Base-by-base conservation (phyloP, 2,888 invertebrate species). In the Branchipolynoe longqiensis region DNA sequence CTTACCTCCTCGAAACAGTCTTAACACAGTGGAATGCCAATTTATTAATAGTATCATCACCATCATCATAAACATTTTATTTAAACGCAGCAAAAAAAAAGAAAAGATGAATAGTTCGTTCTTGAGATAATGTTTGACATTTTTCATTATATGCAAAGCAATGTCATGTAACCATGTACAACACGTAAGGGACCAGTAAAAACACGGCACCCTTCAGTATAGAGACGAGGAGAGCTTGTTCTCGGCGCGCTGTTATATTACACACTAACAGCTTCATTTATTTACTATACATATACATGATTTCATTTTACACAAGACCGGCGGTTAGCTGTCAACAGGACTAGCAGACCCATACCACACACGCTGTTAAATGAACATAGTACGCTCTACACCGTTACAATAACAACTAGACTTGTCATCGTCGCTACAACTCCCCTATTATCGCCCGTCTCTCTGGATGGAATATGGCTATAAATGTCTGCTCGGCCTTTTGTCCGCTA, bases 291-390 rank as follows among this genome's bases (percentile, higher is more conserved):
- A 78, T 78, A 48, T 33, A 78, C 78, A 78, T 25, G 31, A 54
- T 78, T 28, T 25, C 14, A 48, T 78, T 48, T 48, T 78, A 41
- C 78, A 78, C 78, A 41, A 78, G 78, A 78, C 78, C 78, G 18
- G n/a, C n/a, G n/a, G 78, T 48, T 78, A 25, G 41, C 78, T 48
- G 78, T 40, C 78, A 78, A 48, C 78, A 78, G 78, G 41, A 54
- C 22, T 48, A 22, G n/a, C 78, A 78, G 78, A 78, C 78, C 33
- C 78, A 78, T 78, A 69, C 69, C 69, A 69, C 69, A 36, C 38
- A 69, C 1, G 6, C 69, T 36, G 38, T 69, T 38, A 14, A 25
- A 58, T 4, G 4, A n/a, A 69, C 38, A 12, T 38, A 33, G n/a
- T 69, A 33, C 69, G 18, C 69, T 36, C 33, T 33, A 36, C 6